A percentile compares a stretch with the other conserved stretches of the same genome.
Evolutionary conservation across 2,888 invertebrate genomes (phyloP).

Genomic region (Parasteatoda lunata): DNA sequence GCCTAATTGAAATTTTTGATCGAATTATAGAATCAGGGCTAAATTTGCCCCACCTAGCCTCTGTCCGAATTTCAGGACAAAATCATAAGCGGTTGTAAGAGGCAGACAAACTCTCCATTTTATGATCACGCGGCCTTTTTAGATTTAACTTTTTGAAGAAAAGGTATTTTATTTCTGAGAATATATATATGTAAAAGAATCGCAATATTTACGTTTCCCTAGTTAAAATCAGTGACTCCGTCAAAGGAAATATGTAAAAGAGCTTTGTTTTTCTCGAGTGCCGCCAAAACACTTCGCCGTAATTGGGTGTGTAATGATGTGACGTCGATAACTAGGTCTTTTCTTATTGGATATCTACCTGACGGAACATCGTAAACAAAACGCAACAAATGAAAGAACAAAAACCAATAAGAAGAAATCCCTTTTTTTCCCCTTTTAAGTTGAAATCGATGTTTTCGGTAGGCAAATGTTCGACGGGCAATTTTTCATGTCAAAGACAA

Average conservation of each 20-base stretch:
- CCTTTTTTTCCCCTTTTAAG: slow-evolving; percentile 43
- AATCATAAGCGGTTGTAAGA: too few species aligned
- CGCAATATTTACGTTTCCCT: slow-evolving; percentile 18
- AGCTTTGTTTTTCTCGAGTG: slow-evolving; percentile 68
- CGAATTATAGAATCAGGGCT: too few species aligned
- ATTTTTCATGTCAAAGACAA: not conserved
- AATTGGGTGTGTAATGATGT: slow-evolving; percentile 68
- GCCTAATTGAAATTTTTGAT: too few species aligned
- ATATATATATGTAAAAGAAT: too few species aligned
- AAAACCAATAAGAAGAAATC: not conserved
- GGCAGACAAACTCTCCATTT: too few species aligned
- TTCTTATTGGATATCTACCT: slow-evolving; percentile 45
- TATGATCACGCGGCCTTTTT: too few species aligned
- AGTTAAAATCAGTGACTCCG: slow-evolving; percentile 18
- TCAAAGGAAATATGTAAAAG: slow-evolving; percentile 68
- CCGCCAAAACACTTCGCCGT: slow-evolving; percentile 61
- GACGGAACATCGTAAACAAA: slow-evolving; percentile 2
- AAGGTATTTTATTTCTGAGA: too few species aligned
- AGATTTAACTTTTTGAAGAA: too few species aligned
- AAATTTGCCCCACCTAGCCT: too few species aligned
- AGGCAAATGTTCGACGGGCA: slow-evolving; percentile 37
- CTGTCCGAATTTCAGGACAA: too few species aligned
- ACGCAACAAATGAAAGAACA: not conserved
- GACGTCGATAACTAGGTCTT: slow-evolving; percentile 66
- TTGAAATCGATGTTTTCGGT: slow-evolving; percentile 59